Evolutionary conservation across 2,888 invertebrate genomes (phyloP).

Genomic region (Ectemnius cavifrons): DNA sequence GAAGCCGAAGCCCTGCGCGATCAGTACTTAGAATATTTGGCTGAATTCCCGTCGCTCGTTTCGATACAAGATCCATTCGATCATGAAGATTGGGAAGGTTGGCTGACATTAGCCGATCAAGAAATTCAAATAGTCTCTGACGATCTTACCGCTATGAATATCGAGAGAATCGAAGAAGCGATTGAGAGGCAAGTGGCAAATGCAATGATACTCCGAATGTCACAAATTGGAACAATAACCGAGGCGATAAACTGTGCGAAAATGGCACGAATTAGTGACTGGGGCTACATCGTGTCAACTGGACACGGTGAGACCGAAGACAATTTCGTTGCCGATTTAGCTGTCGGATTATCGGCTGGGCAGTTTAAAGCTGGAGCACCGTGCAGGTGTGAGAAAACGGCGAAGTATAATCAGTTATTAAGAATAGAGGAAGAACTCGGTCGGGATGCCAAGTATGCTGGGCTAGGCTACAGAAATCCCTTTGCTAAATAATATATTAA

Average conservation of each 20-base stretch:
- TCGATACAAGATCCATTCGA: conserved; percentile 74
- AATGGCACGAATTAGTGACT: conserved; percentile 65
- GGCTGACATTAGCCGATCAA: conserved; percentile 66
- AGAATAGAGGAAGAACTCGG: conserved; percentile 74
- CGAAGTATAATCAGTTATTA: conserved; percentile 74
- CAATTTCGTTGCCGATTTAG: conserved; percentile 70
- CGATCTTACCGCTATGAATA: conserved; percentile 68
- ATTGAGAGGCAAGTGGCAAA: conserved; percentile 68
- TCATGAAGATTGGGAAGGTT: conserved; percentile 72
- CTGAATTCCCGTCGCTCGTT: conserved; percentile 65
- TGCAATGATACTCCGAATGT: conserved; percentile 66
- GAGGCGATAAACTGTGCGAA: conserved; percentile 69
- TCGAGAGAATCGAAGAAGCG: conserved; percentile 69
- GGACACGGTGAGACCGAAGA: conserved; percentile 72
- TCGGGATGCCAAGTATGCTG: conserved; percentile 68
- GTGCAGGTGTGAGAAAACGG: conserved; percentile 66
- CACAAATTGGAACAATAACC: conserved; percentile 70
- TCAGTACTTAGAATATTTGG: conserved; percentile 64
- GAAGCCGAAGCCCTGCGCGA: conserved; percentile 66
- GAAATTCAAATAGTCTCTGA: conserved; percentile 70
- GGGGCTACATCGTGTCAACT: conserved; percentile 64
- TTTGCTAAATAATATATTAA: conserved; percentile 37
- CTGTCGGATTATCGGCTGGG: conserved; percentile 68
- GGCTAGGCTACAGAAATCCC: conserved; percentile 62
- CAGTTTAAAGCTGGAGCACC: conserved; percentile 73